Evolutionary conservation across 2,888 invertebrate genomes (phyloP).

Genomic region (Atrina japonica): DNA sequence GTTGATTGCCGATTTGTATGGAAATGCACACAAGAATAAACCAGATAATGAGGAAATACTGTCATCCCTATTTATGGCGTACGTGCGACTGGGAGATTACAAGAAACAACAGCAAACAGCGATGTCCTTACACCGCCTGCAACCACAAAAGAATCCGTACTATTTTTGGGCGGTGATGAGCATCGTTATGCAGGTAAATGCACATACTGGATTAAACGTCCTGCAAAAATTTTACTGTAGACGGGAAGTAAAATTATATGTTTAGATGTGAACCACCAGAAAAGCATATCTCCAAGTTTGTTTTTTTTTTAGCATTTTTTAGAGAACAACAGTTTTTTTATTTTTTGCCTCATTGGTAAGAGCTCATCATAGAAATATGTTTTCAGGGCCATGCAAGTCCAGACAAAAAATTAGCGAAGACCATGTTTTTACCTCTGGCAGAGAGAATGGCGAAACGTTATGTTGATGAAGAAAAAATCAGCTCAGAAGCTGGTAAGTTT

Average conservation of each 20-base stretch:
- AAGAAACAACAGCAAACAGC: slow-evolving; percentile 95
- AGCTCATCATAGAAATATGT: background rate
- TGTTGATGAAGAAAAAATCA: slow-evolving; percentile 91
- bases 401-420: slow-evolving; percentile 82
- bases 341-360: background rate
- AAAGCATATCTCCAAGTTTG: no score
- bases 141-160: slow-evolving; percentile 94
- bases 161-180: slow-evolving; percentile 99
- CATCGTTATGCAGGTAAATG: slow-evolving; percentile 94
- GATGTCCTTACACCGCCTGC: slow-evolving; percentile 93
- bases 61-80: slow-evolving; percentile 97
- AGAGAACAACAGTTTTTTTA: background rate
- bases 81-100: slow-evolving; percentile 94
- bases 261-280: no score
- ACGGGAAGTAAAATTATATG: no score
- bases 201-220: no score
- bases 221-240: no score
- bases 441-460: slow-evolving; percentile 96
- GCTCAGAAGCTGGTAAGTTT: slow-evolving; percentile 89
- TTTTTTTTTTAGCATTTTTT: no score
- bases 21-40: slow-evolving; percentile 91
- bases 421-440: slow-evolving; percentile 91
- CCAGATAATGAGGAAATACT: slow-evolving; percentile 95
- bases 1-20: slow-evolving; percentile 93
- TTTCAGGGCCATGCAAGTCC: slow-evolving; percentile 70